Conservation (phyloP, 2,888 invertebrate genomes). For the Branchipolynoe longqiensis region DNA sequence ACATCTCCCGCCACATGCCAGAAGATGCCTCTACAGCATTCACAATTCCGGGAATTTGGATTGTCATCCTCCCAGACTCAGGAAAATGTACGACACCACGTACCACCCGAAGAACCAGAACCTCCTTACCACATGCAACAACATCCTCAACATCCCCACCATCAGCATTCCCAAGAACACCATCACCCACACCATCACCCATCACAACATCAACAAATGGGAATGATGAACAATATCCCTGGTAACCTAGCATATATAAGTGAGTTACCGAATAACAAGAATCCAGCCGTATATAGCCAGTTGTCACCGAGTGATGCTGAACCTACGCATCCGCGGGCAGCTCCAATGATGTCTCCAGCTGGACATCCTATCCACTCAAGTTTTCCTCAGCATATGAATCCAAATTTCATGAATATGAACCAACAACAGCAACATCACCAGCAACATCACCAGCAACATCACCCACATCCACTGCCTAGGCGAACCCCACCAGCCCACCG, state of each 20-base stretch:
- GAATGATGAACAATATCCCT: constrained; percentile 4
- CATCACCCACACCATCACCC: background rate
- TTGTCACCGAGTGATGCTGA: background rate
- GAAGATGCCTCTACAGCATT: constrained; percentile 11
- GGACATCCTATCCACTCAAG: background rate
- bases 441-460: background rate
- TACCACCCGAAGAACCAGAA: background rate
- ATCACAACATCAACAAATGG: background rate
- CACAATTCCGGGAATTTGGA: constrained; percentile 1
- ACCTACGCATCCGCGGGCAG: background rate
- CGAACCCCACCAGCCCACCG: background rate
- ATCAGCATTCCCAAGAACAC: background rate
- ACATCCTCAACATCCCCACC: constrained; percentile 17
- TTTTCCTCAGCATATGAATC: background rate
- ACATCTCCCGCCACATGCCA: background rate
- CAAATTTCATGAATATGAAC: background rate
- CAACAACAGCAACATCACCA: background rate
- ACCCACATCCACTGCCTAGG: background rate
- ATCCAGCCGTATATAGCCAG: constrained; percentile 6
- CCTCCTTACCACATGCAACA: background rate
- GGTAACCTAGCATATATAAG: background rate
- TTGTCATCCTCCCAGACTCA: constrained; percentile 8
- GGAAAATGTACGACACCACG: background rate
- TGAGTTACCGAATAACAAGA: too few relatives aligned
- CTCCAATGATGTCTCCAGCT: background rate